Evolutionary conservation across 1,140 invertebrate species (phyloP).

Genomic region (Drosophila biarmipes): DNA sequence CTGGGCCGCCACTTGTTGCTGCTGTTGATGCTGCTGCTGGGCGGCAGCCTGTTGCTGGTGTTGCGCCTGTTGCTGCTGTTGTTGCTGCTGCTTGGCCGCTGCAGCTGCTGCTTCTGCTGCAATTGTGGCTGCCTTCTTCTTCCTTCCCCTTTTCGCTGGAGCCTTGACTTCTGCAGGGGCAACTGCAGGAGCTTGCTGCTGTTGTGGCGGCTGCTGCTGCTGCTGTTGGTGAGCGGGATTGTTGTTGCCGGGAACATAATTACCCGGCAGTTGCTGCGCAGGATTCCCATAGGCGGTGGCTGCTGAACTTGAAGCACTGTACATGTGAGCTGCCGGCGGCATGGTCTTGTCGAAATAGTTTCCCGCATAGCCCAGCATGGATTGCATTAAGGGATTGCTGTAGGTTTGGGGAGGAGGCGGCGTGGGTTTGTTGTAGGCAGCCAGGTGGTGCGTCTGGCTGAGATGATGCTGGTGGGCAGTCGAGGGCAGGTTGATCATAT

Average conservation of each 20-base stretch:
- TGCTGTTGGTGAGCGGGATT: constrained; percentile 46
- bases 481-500: constrained; percentile 60
- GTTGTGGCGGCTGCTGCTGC: constrained; percentile 39
- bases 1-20: constrained; percentile 30
- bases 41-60: constrained; percentile 53
- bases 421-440: constrained; percentile 77
- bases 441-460: constrained; percentile 74
- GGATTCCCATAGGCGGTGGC: constrained; percentile 69
- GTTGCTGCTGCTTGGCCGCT: constrained; percentile 42
- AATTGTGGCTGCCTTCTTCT: constrained; percentile 75
- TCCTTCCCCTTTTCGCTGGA: constrained; percentile 76
- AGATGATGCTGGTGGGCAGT: constrained; percentile 73
- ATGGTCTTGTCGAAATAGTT: constrained; percentile 82
- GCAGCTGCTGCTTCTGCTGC: constrained; percentile 65
- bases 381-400: constrained; percentile 76
- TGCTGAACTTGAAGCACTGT: constrained; percentile 56
- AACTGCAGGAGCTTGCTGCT: constrained; percentile 25
- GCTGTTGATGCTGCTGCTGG: constrained; percentile 32
- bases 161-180: constrained; percentile 64
- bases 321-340: constrained; percentile 82
- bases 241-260: constrained; percentile 63
- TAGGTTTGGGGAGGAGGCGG: constrained; percentile 77
- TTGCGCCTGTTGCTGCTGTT: constrained; percentile 42
- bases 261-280: constrained; percentile 75
- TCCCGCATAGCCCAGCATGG: constrained; percentile 65